Evolutionary conservation across 2,888 invertebrate genomes (phyloP).

Genomic region (Eupsilia transversa): DNA sequence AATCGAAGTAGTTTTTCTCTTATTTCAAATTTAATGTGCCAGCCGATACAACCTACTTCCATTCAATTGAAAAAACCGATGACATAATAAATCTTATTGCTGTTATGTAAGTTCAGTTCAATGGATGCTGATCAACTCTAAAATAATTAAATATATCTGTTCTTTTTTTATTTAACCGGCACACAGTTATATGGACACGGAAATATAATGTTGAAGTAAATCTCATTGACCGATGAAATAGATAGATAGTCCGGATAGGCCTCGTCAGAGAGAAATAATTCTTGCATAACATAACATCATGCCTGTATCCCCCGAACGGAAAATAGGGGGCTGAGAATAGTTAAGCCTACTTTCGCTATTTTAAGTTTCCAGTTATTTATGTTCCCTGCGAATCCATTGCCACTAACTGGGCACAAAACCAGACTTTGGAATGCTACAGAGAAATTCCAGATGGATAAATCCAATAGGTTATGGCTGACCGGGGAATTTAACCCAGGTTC

Average conservation of each 20-base stretch:
- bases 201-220: slow-evolving; percentile 11
- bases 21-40: slow-evolving; percentile 18
- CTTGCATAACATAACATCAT: no score
- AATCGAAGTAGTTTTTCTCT: slow-evolving; percentile 2
- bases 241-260: not conserved
- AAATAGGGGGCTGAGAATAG: no score
- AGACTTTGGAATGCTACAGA: not conserved
- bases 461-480: not conserved
- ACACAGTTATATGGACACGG: not conserved
- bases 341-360: not conserved
- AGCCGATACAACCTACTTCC: slow-evolving; percentile 32
- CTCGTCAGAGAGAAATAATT: not conserved
- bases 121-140: slow-evolving; percentile 14
- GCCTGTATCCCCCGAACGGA: not conserved
- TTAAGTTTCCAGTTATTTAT: no score
- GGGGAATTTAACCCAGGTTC: not conserved
- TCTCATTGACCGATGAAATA: slow-evolving; percentile 8
- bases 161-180: not conserved
- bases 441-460: not conserved
- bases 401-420: not conserved
- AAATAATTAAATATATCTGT: slow-evolving; percentile 8
- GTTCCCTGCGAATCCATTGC: no score
- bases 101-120: slow-evolving; percentile 41
- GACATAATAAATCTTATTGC: slow-evolving; percentile 29
- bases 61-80: slow-evolving; percentile 39